Base-by-base conservation (phyloP, 2,888 invertebrate species). In the Encarsia formosa region DNA sequence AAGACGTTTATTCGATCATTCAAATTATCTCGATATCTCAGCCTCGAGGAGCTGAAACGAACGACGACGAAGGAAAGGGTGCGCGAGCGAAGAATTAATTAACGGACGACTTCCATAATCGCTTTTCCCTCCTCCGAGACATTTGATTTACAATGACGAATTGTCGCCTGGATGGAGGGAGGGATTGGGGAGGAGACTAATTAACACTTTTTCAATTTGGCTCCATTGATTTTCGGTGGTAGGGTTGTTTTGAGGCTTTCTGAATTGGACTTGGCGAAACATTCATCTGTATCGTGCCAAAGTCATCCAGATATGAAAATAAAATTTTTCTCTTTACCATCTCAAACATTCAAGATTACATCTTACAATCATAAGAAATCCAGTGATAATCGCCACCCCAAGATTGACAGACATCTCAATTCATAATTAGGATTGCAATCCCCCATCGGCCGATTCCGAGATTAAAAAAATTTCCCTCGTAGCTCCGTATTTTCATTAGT, bases 1-100 rank as follows among this genome's bases (percentile, higher is more conserved):
- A 11, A 26, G 26, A 63, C 64, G 62, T 65, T 65, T 61, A 64
- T 67, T 65, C 63, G 58, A 63, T 65, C 64, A 62, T 63, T 65
- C 60, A 61, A 64, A 64, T 66, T 65, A 67, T 64, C 57, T 57
- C 54, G 39, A 57, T 54, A 54, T 54, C 57, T 57, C 57, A 52
- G 37, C 48, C 34, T 41, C n/a, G 32, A 26, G 15, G 15, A 31
- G 20, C 2, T n/a, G 37, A 37, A n/a, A n/a, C n/a, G n/a, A n/a
- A n/a, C n/a, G n/a, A n/a, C n/a, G n/a, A n/a, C n/a, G 41, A 43
- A 40, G 15, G 38, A 53, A 49, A 37, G 50, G 54, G 47, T 54
- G 26, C 18, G 37, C 15, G 41, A 49, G 45, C 42, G 57, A 54
- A 54, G 54, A 57, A 57, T 57, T 57, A 57, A 57, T 57, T 54